A percentile compares a stretch with the other conserved stretches of the same genome.
These are phyloP conservation scores for Falco biarmicus DNA, from an alignment of 2,797 vertebrate species.

Conservation along the genomic window DNA sequence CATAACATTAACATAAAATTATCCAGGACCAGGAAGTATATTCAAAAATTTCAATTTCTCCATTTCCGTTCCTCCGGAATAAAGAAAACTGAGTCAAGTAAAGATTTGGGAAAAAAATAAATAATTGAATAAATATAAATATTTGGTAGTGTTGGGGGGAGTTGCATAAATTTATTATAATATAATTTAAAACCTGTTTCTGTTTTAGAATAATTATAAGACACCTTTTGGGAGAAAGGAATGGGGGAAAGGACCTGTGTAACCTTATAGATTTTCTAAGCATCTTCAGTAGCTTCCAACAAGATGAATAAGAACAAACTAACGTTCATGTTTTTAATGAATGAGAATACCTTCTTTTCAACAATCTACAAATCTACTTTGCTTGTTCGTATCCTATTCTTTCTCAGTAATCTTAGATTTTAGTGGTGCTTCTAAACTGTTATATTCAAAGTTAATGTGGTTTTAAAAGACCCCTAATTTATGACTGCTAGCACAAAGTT, in stretches of 20 bases:
- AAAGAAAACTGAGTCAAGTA: no score
- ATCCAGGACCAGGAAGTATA: no score
- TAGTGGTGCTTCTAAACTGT: not conserved
- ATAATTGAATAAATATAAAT: not conserved
- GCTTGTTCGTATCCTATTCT: not conserved
- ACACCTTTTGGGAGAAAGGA: not conserved
- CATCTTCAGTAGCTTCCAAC: not conserved
- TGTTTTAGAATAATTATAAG: not conserved
- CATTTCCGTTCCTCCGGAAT: no score
- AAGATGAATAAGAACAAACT: not conserved
- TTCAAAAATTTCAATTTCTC: no score
- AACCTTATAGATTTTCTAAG: not conserved
- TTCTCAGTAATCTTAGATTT: not conserved
- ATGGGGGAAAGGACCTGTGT: not conserved
- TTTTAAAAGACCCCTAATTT: not conserved
- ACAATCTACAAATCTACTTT: not conserved
- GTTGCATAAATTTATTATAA: not conserved
- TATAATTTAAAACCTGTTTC: not conserved
- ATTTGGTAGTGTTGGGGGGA: fast-evolving
- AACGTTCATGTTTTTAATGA: not conserved
- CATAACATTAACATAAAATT: no score
- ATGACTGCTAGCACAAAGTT: not conserved
- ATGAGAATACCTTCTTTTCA: not conserved
- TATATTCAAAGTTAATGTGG: not conserved
- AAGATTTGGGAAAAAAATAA: no score